These are phyloP conservation scores for Pempheris klunzingeri DNA, from an alignment of 2,797 vertebrate species.

Conservation along the genomic window DNA sequence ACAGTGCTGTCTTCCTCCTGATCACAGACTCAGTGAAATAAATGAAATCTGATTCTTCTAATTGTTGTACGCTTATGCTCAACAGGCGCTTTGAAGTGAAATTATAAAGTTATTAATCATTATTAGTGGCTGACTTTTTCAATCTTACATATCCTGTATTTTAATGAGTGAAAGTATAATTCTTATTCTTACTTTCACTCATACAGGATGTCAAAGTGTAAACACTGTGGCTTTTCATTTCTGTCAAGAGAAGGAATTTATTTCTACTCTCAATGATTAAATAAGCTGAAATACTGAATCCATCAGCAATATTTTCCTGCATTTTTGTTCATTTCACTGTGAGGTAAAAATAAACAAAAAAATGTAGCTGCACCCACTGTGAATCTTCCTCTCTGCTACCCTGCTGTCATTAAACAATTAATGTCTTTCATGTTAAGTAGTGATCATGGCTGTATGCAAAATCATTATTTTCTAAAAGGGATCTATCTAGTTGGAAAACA, in stretches of 20 bases:
- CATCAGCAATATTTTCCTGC: neutral
- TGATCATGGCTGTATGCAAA: constrained; percentile 16
- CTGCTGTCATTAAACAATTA: constrained; percentile 2
- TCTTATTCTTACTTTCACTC: too few species aligned
- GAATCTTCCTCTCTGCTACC: constrained; percentile 3
- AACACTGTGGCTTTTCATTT: neutral
- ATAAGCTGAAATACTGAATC: constrained; percentile 16
- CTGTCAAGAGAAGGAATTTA: constrained; percentile 4
- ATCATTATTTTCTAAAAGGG: constrained; percentile 20
- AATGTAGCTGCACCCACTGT: neutral
- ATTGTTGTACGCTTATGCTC: neutral
- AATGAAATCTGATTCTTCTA: neutral
- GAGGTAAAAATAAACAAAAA: neutral
- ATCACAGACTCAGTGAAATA: neutral
- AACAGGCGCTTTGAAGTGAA: neutral
- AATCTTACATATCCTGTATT: too few species aligned
- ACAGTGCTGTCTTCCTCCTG: too few species aligned
- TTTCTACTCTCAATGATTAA: constrained; percentile 14
- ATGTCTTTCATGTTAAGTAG: constrained; percentile 21
- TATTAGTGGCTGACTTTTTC: neutral
- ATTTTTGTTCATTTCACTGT: neutral
- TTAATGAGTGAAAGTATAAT: too few species aligned
- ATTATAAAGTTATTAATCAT: neutral
- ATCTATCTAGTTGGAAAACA: constrained; percentile 1
- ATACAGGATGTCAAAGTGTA: neutral